A percentile compares a stretch with the other conserved stretches of the same genome.
These are phyloP conservation scores for Agrotis puta DNA, from an alignment of 2,888 invertebrate species.

Conservation along the genomic window DNA sequence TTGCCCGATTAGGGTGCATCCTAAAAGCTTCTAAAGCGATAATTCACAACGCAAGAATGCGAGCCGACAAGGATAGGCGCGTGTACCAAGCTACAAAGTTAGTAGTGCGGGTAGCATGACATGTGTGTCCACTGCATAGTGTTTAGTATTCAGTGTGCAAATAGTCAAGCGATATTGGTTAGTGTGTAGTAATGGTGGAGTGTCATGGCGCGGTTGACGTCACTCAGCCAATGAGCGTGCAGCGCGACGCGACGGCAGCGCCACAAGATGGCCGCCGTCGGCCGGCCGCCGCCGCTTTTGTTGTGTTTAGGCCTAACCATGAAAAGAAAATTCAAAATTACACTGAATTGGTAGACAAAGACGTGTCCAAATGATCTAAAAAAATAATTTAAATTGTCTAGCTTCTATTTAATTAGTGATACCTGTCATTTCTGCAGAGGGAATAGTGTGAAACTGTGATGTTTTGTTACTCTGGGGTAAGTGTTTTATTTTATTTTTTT, in stretches of 20 bases:
- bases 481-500: conserved; percentile 61
- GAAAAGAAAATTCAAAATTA: conserved; percentile 74
- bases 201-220: conserved; percentile 90
- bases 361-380: conserved; percentile 46
- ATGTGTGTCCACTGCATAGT: conserved; percentile 67
- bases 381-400: conserved; percentile 49
- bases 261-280: conserved; percentile 90
- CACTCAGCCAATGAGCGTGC: conserved; percentile 88
- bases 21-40: conserved; percentile 89
- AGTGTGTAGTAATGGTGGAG: conserved; percentile 85
- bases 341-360: conserved; percentile 55
- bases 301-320: conserved; percentile 89
- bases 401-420: conserved; percentile 46
- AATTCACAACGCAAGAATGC: conserved; percentile 88
- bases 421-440: conserved; percentile 25
- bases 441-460: conserved; percentile 71
- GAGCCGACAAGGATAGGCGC: conserved; percentile 86
- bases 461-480: conserved; percentile 70
- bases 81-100: conserved; percentile 76
- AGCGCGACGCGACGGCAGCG: conserved; percentile 86
- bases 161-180: conserved; percentile 71
- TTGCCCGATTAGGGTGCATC: conserved; percentile 89
- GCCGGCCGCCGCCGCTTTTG: conserved; percentile 85
- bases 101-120: conserved; percentile 55
- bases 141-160: conserved; percentile 68